These are phyloP conservation scores for Gnathonemus longibarbis DNA, from an alignment of 2,113 vertebrate genomes.

Conservation along the genomic window DNA sequence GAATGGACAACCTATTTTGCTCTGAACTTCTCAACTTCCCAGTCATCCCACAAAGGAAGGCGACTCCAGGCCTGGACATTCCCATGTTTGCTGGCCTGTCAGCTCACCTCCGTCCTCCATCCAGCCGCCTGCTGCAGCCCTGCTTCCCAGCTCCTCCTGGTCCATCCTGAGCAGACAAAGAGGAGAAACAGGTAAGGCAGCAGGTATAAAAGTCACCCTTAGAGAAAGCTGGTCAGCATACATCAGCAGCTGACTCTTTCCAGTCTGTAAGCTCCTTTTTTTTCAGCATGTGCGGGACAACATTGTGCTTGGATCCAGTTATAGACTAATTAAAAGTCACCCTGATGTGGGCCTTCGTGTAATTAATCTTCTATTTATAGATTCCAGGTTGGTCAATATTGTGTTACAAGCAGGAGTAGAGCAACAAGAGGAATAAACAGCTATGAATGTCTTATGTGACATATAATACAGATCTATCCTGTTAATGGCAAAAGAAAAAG, in stretches of 20 bases:
- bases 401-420: not conserved
- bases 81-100: not conserved
- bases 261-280: not conserved
- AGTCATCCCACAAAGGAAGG: not conserved
- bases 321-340: not conserved
- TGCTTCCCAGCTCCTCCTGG: conserved; percentile 46
- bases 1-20: not conserved
- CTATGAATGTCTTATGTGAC: not conserved
- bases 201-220: not conserved
- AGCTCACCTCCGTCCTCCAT: conserved; percentile 56
- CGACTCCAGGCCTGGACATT: not conserved
- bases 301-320: not conserved
- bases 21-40: too few species aligned
- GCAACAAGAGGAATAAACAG: not conserved
- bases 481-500: not conserved
- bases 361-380: not conserved
- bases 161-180: conserved; percentile 44
- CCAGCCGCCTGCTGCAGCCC: conserved; percentile 26
- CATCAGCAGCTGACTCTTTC: not conserved
- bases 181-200: not conserved
- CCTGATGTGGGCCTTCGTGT: not conserved
- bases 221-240: not conserved
- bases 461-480: not conserved
- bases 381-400: not conserved
- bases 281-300: not conserved